Conservation (phyloP, 1,140 invertebrate genomes). For the Brachionus paranguensis region DNA sequence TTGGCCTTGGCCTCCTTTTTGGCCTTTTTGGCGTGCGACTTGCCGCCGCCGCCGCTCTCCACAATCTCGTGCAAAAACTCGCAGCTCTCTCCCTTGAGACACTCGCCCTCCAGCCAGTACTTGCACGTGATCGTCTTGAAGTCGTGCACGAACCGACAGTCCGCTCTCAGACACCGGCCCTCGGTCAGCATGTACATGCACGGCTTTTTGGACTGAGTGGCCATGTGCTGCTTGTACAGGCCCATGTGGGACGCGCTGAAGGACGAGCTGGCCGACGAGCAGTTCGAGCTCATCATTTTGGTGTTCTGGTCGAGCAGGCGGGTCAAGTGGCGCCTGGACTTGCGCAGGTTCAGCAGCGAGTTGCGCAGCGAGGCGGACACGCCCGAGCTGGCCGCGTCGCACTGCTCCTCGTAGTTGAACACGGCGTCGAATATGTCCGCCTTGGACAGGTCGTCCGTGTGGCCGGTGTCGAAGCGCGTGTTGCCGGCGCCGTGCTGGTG, state of each 20-base stretch:
- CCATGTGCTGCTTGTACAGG: conserved; percentile 16
- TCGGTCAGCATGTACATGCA: conserved; percentile 45
- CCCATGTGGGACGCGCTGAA: background rate
- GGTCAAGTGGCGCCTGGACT: background rate
- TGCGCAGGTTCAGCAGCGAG: background rate
- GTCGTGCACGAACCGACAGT: conserved; percentile 60
- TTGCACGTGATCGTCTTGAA: conserved; percentile 58
- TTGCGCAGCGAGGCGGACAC: conserved; percentile 19
- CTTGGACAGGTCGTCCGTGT: background rate
- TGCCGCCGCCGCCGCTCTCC: background rate
- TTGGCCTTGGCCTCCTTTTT: background rate
- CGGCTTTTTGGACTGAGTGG: background rate
- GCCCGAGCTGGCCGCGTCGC: background rate
- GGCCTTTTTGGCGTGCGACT: background rate
- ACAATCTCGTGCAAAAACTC: conserved; percentile 56
- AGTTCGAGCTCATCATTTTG: background rate
- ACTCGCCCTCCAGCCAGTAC: conserved; percentile 56
- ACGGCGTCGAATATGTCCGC: conserved; percentile 16
- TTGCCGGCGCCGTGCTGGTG: background rate
- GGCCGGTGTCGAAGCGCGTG: background rate
- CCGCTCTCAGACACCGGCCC: conserved; percentile 56
- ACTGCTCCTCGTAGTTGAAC: conserved; percentile 10
- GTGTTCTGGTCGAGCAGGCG: background rate
- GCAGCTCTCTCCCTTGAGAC: conserved; percentile 57
- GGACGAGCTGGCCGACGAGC: conserved; percentile 16